Evolutionary conservation across 2,113 vertebrate species (phyloP).

Genomic region (Spermophilus dauricus): DNA sequence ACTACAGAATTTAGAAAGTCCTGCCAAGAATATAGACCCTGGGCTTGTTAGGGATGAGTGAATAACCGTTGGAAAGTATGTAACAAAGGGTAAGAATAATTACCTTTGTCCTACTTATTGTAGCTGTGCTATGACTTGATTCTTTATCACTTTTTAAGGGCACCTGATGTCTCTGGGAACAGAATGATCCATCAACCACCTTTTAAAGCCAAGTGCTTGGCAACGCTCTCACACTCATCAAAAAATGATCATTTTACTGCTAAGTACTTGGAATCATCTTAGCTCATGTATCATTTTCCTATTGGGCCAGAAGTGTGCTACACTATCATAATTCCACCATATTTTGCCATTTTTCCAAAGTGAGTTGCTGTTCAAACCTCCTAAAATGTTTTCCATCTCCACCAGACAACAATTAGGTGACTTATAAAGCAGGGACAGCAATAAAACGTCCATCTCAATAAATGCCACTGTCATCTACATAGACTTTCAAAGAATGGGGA

Average conservation of each 20-base stretch:
- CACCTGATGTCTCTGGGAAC: conserved; percentile 53
- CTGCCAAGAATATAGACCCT: conserved; percentile 40
- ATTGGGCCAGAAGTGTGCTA: background rate
- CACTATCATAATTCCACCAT: background rate
- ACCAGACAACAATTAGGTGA: background rate
- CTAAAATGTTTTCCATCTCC: background rate
- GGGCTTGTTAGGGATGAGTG: background rate
- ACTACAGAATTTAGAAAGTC: background rate
- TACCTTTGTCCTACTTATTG: conserved; percentile 46
- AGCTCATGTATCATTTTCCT: conserved; percentile 38
- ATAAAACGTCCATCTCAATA: background rate
- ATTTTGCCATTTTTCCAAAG: conserved; percentile 21
- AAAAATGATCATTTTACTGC: conserved; percentile 55
- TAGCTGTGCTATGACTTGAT: background rate
- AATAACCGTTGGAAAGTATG: background rate
- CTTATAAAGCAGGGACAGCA: background rate
- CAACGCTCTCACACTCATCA: background rate
- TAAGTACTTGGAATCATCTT: conserved; percentile 45
- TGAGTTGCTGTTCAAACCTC: background rate
- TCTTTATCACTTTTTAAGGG: conserved; percentile 30
- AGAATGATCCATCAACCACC: background rate
- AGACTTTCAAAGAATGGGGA: background rate
- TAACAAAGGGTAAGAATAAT: background rate
- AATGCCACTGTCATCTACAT: background rate
- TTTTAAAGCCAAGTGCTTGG: conserved; percentile 57